Percentiles rank a stretch among this genome's conserved stretches.
These are phyloP conservation scores for Pogona vitticeps DNA, from an alignment of 2,113 vertebrate species.

Conservation along the genomic window DNA sequence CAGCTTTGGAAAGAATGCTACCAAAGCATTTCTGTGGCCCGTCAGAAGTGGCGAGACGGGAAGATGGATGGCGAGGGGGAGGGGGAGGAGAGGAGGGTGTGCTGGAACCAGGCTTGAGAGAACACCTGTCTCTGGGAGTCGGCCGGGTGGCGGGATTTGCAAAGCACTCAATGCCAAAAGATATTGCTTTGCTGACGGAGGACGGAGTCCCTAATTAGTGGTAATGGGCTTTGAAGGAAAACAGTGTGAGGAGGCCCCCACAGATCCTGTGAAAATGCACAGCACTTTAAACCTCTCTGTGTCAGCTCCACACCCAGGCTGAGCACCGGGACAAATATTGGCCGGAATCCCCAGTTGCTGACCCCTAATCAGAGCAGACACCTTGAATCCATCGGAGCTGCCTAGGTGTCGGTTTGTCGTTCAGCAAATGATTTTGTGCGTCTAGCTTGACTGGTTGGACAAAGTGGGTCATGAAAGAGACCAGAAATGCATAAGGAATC, in stretches of 20 bases:
- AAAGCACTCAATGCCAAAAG: rapidly evolving
- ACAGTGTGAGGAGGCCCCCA: too few species aligned
- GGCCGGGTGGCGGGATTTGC: background rate
- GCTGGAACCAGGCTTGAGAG: rapidly evolving
- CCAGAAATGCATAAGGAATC: too few species aligned
- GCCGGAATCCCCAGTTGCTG: too few species aligned
- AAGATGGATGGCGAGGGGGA: rapidly evolving
- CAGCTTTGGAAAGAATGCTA: background rate
- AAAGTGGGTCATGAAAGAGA: too few species aligned
- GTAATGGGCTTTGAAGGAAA: rapidly evolving
- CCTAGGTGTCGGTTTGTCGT: too few species aligned
- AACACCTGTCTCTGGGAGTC: background rate
- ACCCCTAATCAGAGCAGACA: too few species aligned
- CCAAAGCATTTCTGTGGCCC: rapidly evolving
- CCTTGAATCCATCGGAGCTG: too few species aligned
- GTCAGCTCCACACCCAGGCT: background rate
- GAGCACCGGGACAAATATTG: too few species aligned
- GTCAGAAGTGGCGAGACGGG: background rate
- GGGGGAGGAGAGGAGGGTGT: rapidly evolving
- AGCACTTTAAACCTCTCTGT: background rate
- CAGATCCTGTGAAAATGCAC: background rate
- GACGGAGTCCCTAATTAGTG: background rate
- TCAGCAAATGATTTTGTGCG: too few species aligned
- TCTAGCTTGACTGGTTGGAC: too few species aligned
- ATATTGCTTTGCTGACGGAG: background rate